phyloP scores from a whole-genome alignment of 2,113 vertebrate species.

The Cavia aperea region DNA sequence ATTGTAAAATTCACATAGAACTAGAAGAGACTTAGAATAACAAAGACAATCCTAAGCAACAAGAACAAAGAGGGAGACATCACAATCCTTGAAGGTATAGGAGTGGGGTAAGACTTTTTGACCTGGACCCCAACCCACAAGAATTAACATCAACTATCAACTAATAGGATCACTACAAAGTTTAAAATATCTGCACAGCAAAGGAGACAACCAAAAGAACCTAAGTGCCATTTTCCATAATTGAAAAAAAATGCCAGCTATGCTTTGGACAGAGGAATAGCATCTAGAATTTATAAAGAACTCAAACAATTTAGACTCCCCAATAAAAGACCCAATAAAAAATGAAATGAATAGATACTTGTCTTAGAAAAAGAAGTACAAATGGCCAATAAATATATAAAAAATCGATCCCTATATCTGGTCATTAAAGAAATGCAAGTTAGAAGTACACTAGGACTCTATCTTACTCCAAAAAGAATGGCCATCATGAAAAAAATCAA shows the following conservation, averaged over 20 bases:
- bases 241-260: background rate
- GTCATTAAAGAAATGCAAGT: background rate
- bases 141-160: background rate
- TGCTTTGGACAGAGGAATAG: background rate
- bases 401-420: background rate
- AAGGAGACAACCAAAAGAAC: background rate
- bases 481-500: background rate
- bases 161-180: background rate
- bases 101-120: background rate
- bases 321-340: background rate
- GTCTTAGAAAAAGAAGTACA: background rate
- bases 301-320: background rate
- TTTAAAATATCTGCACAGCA: background rate
- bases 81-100: background rate
- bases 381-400: background rate
- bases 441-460: background rate
- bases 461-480: background rate
- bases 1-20: background rate
- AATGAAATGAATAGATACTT: background rate
- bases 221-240: background rate
- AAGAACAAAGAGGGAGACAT: background rate
- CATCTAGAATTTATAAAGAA: background rate
- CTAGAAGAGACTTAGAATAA: background rate
- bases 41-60: background rate
- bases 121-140: background rate